These are phyloP conservation scores for Gambusia affinis DNA, from an alignment of 2,113 vertebrate genomes.

Conservation along the genomic window DNA sequence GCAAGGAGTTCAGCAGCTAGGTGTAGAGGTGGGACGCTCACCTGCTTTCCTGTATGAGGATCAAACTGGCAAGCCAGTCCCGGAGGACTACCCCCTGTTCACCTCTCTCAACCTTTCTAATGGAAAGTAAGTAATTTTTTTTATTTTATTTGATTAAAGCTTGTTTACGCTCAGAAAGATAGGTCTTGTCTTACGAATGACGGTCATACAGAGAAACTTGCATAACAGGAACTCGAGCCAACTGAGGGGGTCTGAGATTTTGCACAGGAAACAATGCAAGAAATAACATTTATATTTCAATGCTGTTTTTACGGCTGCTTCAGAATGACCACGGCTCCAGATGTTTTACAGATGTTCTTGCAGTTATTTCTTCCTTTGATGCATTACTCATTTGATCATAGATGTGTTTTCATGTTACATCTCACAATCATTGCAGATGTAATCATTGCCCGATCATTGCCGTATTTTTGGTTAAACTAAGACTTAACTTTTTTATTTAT, in stretches of 20 bases:
- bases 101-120: conserved; percentile 91
- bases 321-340: neutral
- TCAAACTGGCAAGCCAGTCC: conserved; percentile 90
- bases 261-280: neutral
- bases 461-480: no score
- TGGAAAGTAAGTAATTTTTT: conserved; percentile 87
- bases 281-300: neutral
- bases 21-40: conserved; percentile 93
- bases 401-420: neutral
- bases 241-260: neutral
- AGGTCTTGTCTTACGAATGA: neutral
- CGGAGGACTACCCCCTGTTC: conserved; percentile 96
- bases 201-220: neutral
- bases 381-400: neutral
- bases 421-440: no score
- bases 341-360: neutral
- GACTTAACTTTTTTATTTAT: no score
- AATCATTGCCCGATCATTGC: no score
- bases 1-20: conserved; percentile 93
- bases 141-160: neutral
- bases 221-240: neutral
- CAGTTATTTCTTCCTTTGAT: neutral
- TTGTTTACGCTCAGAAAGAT: neutral
- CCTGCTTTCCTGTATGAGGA: conserved; percentile 97
- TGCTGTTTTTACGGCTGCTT: neutral